phyloP scores from a whole-genome alignment of 37 sponge, comb jelly and placozoan genomes.

The Cliona cf. orientalis region DNA sequence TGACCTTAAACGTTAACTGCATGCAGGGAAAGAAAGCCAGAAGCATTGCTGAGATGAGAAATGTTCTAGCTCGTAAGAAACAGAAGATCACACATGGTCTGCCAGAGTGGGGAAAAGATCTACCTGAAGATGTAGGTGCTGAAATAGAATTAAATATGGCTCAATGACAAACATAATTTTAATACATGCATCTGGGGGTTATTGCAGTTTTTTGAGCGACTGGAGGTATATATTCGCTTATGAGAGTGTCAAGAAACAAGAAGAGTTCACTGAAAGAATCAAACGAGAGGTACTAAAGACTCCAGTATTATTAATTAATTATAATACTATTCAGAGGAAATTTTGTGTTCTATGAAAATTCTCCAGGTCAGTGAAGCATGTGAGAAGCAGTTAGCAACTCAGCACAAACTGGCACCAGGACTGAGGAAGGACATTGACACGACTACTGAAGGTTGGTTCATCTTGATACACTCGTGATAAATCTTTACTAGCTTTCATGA shows the following conservation, averaged over 20 bases:
- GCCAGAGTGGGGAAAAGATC: slow-evolving; percentile 69
- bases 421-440: slow-evolving; percentile 10
- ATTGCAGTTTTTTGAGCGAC: slow-evolving; percentile 76
- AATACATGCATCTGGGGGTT: not conserved
- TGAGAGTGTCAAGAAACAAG: slow-evolving; percentile 70
- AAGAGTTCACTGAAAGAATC: slow-evolving; percentile 65
- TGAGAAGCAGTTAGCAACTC: slow-evolving; percentile 73
- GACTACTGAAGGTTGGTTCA: slow-evolving; percentile 52
- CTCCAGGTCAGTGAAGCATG: slow-evolving; percentile 65
- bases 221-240: slow-evolving; percentile 78
- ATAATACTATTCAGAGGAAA: not conserved
- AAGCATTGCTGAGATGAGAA: not conserved
- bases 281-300: slow-evolving; percentile 50
- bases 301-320: not conserved
- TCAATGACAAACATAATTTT: not conserved
- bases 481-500: not conserved
- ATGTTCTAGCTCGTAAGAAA: slow-evolving; percentile 33
- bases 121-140: slow-evolving; percentile 67
- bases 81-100: slow-evolving; percentile 21
- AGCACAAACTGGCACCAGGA: slow-evolving; percentile 65
- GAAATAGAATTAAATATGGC: not conserved
- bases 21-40: slow-evolving; percentile 7
- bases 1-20: slow-evolving; percentile 13
- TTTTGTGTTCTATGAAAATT: not conserved
- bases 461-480: not conserved